Evolutionary conservation across 2,113 vertebrate species (phyloP).

Genomic region (Oceanodroma tethys): DNA sequence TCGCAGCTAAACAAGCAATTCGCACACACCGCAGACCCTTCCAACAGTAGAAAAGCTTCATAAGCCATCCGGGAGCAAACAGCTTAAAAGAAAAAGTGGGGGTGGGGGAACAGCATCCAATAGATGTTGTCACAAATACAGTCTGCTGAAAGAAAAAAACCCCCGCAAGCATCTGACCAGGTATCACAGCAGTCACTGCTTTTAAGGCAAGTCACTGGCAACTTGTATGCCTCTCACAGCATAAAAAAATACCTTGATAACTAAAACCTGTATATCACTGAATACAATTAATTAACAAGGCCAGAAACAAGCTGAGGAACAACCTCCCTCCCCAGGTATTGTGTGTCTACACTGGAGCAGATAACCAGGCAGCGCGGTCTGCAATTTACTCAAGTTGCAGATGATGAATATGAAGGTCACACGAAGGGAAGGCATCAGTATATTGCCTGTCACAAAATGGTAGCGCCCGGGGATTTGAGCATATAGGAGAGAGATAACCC

Average conservation of each 20-base stretch:
- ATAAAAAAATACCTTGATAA: background rate
- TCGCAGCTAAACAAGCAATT: background rate
- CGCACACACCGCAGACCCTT: background rate
- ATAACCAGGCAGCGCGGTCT: background rate
- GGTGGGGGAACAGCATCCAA: background rate
- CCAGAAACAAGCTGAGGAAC: background rate
- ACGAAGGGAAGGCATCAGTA: conserved; percentile 26
- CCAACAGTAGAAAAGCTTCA: background rate
- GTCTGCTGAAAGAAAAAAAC: background rate
- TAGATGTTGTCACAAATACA: background rate
- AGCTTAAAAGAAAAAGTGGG: background rate
- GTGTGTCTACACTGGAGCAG: background rate
- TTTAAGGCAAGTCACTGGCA: background rate
- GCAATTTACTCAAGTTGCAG: conserved; percentile 33
- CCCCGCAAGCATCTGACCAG: background rate
- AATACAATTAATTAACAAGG: background rate
- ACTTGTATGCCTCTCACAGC: accelerated
- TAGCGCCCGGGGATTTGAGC: background rate
- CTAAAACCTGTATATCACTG: background rate
- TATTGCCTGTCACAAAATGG: conserved; percentile 37
- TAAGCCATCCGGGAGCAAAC: background rate
- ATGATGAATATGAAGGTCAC: conserved; percentile 57
- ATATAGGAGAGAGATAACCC: background rate
- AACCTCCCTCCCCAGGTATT: background rate
- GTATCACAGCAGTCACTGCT: background rate